Evolutionary conservation across 2,888 invertebrate species (phyloP).

Genomic region (Altica lythri): DNA sequence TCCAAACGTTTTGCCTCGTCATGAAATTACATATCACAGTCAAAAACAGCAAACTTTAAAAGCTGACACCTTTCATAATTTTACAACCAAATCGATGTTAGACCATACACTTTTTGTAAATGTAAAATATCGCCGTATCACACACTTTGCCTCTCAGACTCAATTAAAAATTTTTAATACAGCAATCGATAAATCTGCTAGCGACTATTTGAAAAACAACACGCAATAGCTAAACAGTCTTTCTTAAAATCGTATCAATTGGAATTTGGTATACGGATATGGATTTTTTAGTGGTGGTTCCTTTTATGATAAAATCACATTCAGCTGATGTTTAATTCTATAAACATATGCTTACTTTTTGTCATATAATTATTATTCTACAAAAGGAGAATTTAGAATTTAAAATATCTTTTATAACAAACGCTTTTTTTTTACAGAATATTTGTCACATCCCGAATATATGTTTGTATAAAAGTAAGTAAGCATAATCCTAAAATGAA

Average conservation of each 20-base stretch:
- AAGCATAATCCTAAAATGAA: too few species aligned
- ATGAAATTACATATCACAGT: conserved; percentile 27
- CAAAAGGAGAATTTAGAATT: too few species aligned
- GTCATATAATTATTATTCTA: too few species aligned
- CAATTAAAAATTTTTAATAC: conserved; percentile 15
- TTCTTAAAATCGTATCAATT: neutral
- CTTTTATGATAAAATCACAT: too few species aligned
- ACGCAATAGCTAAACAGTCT: conserved; percentile 3
- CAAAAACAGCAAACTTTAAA: conserved; percentile 24
- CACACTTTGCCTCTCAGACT: conserved; percentile 8
- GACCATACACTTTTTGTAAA: conserved; percentile 25
- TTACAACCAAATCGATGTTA: conserved; percentile 20
- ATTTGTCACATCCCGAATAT: too few species aligned
- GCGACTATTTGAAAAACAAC: conserved; percentile 9
- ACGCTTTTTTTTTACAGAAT: too few species aligned
- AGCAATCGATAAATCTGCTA: conserved; percentile 18
- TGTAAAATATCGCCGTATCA: conserved; percentile 24
- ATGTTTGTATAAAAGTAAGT: too few species aligned
- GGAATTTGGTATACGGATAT: too few species aligned
- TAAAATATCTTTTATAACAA: too few species aligned
- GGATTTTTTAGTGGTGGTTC: too few species aligned
- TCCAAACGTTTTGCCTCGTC: conserved; percentile 16
- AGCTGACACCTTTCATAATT: conserved; percentile 24
- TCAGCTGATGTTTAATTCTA: too few species aligned
- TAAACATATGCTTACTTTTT: too few species aligned